Evolutionary conservation across 2,888 invertebrate species (phyloP), one percentile per base, ranked within the genome.

Genomic region (Dolomedes plantarius): DNA sequence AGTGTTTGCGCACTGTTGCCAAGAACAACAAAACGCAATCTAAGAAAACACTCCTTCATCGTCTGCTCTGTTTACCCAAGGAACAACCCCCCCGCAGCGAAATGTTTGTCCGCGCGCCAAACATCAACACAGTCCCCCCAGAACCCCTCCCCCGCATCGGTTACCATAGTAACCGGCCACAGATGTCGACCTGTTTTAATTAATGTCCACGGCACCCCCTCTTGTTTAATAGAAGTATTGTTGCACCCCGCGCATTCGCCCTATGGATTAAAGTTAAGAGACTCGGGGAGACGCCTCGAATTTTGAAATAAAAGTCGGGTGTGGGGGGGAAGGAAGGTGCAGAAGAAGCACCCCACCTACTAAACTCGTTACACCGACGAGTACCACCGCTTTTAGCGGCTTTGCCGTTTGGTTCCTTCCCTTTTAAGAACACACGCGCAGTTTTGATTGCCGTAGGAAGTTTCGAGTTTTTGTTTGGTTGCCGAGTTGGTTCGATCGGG

Each of bases 11-110:
- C 78, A 75, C 74, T 87, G 87, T 81, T 87, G 81, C 79, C 77
- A 87, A 87, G 87, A 87, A 87, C 82, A 87, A 87, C 87, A 87
- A 87, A 87, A 83, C 83, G 83, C 83, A 83, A 87, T 87, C 87
- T 83, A 87, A 87, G 87, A 87, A 87, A 87, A 87, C 87, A 87
- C 78, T 80, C 79, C 75, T 78, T 78, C 87, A 82, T 79, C 77
- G 74, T 80, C 72, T 78, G 78, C 71, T 71, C 83, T 87, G 87
- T 83, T 87, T 83, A 83, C 83, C 71, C 75, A 81, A 72, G 73
- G 68, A 65, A 77, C 67, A 32, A 31, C 76, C 79, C 77, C 29
- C 71, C 72, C 62, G 69, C 50, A 62, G 77, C 56, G 77, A 73
- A 72, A 77, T 83, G 82, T 87, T 87, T 87, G 87, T 80, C 82